Percentiles rank a stretch among this genome's conserved stretches.
Evolutionary conservation across 2,797 vertebrate genomes (phyloP).

Genomic region (Sebastes iracundus): DNA sequence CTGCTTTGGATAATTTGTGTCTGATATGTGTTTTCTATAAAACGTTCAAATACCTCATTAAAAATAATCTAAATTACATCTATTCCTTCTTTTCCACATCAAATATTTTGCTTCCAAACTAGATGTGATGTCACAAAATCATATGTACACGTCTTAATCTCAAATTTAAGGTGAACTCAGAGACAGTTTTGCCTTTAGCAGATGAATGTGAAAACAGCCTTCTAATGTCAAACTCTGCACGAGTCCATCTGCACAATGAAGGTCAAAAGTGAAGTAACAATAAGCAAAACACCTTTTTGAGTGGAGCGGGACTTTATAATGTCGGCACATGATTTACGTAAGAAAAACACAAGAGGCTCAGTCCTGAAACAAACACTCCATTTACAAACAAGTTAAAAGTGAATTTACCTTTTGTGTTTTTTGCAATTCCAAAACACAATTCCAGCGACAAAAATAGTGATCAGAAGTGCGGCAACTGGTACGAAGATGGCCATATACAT

Average conservation of each 20-base stretch:
- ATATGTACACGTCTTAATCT: not conserved
- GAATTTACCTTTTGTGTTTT: slow-evolving; percentile 43
- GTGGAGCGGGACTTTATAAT: not conserved
- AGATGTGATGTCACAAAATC: not conserved
- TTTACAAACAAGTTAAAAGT: not conserved
- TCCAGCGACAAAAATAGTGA: slow-evolving; percentile 11
- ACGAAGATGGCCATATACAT: not conserved
- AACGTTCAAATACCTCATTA: not conserved
- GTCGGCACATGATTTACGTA: not conserved
- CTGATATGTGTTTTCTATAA: not conserved
- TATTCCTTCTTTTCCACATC: not conserved
- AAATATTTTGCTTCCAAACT: not conserved
- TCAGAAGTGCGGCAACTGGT: slow-evolving; percentile 21
- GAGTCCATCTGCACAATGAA: not conserved
- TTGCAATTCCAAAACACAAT: not conserved
- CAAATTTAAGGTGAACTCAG: not conserved
- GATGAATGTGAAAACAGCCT: not conserved
- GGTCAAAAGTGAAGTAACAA: not conserved
- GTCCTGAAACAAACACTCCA: not conserved
- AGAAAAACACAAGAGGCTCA: not conserved
- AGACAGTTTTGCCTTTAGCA: not conserved
- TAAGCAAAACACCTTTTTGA: not conserved
- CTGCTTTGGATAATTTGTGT: not conserved
- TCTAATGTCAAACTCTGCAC: not conserved
- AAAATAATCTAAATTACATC: not conserved